phyloP scores from a whole-genome alignment of 2,888 invertebrate genomes.

The Doris montereyensis region DNA sequence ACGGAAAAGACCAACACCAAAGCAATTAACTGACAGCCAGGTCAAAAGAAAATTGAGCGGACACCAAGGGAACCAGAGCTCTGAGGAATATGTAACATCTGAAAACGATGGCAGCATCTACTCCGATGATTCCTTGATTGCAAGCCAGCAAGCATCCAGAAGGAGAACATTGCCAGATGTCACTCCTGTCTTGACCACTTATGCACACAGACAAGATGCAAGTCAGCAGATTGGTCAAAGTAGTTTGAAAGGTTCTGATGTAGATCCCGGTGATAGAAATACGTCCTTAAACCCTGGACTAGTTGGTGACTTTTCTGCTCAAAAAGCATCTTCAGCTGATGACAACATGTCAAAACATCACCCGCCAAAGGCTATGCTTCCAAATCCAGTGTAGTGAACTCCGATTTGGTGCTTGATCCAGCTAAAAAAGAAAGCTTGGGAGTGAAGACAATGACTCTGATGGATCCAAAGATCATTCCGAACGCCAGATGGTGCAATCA shows the following conservation, averaged over 20 bases:
- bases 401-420: not conserved
- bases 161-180: not conserved
- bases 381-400: constrained; percentile 24
- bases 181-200: too few species aligned
- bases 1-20: constrained; percentile 49
- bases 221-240: too few species aligned
- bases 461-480: not conserved
- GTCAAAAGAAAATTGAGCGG: constrained; percentile 33
- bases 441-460: constrained; percentile 25
- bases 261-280: too few species aligned
- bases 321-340: too few species aligned
- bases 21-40: constrained; percentile 40
- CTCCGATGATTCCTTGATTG: constrained; percentile 59
- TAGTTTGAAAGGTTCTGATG: too few species aligned
- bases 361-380: too few species aligned
- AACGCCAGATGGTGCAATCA: constrained; percentile 46
- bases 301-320: too few species aligned
- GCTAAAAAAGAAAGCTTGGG: not conserved
- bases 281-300: too few species aligned
- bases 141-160: not conserved
- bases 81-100: constrained; percentile 63
- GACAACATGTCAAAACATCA: too few species aligned
- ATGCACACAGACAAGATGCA: too few species aligned
- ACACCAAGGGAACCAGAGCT: constrained; percentile 47
- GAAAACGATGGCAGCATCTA: constrained; percentile 60